Percentiles rank a stretch among this genome's conserved stretches.
Conservation (phyloP, 1,140 invertebrate genomes). For the Zaprionus vittiger region DNA sequence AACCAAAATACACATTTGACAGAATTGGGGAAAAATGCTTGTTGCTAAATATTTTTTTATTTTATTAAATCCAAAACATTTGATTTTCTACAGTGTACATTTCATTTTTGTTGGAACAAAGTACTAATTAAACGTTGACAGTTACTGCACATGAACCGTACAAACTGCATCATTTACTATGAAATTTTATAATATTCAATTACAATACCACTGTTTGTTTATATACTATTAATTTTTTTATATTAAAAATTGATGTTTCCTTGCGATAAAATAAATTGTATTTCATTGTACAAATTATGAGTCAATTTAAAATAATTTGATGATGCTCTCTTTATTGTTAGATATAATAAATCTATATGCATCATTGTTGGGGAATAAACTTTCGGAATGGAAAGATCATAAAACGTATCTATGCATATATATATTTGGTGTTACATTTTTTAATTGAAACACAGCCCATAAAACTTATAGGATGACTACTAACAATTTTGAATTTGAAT, state of each 20-base stretch:
- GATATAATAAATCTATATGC: background rate
- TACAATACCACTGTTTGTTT: background rate
- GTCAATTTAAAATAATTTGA: background rate
- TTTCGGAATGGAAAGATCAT: background rate
- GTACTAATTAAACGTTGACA: background rate
- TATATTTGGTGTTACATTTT: background rate
- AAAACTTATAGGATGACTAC: background rate
- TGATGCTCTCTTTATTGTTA: background rate
- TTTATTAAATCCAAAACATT: constrained; percentile 6
- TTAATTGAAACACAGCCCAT: constrained; percentile 3
- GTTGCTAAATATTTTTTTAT: constrained; percentile 14
- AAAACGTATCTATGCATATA: background rate
- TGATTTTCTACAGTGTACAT: constrained; percentile 5
- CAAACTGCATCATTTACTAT: background rate
- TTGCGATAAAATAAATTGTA: background rate
- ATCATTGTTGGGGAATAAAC: background rate
- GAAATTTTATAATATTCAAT: background rate
- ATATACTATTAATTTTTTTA: background rate
- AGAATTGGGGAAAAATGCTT: background rate
- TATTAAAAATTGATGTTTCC: background rate
- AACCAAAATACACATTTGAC: too few relatives aligned
- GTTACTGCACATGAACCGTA: background rate
- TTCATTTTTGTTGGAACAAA: background rate
- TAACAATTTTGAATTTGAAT: background rate
- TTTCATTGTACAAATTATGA: background rate